These are phyloP conservation scores for Nerophis ophidion DNA, from an alignment of 2,113 vertebrate species.

Conservation along the genomic window DNA sequence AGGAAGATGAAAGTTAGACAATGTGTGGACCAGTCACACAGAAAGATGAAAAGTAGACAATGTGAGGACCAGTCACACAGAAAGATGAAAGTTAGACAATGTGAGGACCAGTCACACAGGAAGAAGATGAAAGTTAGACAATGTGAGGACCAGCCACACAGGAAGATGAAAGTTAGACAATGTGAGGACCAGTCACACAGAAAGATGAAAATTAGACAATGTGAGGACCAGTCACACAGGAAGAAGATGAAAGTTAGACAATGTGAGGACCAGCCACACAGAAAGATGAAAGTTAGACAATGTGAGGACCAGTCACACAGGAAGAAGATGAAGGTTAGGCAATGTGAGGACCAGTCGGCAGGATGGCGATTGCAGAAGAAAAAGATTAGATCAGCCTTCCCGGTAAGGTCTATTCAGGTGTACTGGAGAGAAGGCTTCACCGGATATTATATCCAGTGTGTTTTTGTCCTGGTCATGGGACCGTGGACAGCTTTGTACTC, in stretches of 20 bases:
- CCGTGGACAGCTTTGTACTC: too few relatives aligned
- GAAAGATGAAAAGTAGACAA: not conserved
- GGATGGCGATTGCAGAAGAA: too few relatives aligned
- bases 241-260: not conserved
- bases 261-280: too few relatives aligned
- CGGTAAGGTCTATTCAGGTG: too few relatives aligned
- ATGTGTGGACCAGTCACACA: not conserved
- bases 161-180: not conserved
- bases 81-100: not conserved
- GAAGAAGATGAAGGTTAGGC: not conserved
- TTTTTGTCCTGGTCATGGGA: too few relatives aligned
- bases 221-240: not conserved
- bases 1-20: not conserved
- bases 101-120: not conserved
- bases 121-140: not conserved
- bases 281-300: not conserved
- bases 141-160: too few relatives aligned
- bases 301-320: not conserved
- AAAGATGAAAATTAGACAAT: not conserved
- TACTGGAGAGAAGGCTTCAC: too few relatives aligned
- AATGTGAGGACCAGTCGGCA: too few relatives aligned
- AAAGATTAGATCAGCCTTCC: too few relatives aligned
- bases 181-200: not conserved
- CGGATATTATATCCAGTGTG: too few relatives aligned
- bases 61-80: not conserved